phyloP scores from a whole-genome alignment of 2,113 vertebrate species.

The Zosterops lateralis region DNA sequence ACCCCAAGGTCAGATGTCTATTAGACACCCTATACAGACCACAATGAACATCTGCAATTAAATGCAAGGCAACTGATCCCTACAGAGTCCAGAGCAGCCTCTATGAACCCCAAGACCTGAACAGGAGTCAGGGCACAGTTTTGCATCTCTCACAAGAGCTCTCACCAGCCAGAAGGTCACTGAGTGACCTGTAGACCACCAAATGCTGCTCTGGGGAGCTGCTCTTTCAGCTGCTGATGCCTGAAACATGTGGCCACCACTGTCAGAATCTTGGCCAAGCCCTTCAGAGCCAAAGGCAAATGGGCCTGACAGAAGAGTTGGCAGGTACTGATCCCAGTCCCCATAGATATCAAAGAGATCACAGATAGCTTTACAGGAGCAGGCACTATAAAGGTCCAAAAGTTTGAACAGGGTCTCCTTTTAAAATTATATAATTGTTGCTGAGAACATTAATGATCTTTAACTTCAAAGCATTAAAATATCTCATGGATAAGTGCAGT shows the following conservation, averaged over 20 bases:
- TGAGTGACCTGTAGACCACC: neutral
- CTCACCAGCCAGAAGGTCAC: neutral
- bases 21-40: neutral
- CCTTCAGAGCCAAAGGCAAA: neutral
- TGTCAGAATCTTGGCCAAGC: neutral
- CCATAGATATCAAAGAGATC: neutral
- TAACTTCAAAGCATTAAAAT: slow-evolving; percentile 40
- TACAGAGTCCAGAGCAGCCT: neutral
- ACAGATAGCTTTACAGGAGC: neutral
- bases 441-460: neutral
- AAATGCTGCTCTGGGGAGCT: neutral
- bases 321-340: neutral
- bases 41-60: neutral
- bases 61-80: neutral
- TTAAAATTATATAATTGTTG: neutral
- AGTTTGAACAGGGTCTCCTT: neutral
- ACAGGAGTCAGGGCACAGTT: neutral
- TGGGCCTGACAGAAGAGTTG: neutral
- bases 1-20: neutral
- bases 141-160: neutral
- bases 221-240: neutral
- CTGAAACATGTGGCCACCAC: neutral
- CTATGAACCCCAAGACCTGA: neutral
- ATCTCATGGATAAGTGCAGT: neutral
- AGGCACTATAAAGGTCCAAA: neutral